These are phyloP conservation scores for Rhingia campestris DNA, from an alignment of 2,888 invertebrate species.

Conservation along the genomic window DNA sequence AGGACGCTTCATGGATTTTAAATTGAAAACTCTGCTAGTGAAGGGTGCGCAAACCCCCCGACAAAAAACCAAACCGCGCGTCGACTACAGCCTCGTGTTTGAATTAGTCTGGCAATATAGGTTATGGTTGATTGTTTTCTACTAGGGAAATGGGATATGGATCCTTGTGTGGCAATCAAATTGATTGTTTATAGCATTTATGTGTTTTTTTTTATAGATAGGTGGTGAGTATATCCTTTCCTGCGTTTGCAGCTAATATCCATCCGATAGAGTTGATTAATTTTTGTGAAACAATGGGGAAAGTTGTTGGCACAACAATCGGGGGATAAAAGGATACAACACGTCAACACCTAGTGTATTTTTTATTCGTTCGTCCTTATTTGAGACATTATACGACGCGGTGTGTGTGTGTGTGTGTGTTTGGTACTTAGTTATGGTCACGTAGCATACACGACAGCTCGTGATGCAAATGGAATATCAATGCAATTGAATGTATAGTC, in stretches of 20 bases:
- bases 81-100: conserved; percentile 27
- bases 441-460: conserved; percentile 33
- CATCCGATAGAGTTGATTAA: conserved; percentile 59
- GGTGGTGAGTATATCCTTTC: no score
- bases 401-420: conserved; percentile 8
- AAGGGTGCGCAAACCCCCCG: conserved; percentile 46
- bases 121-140: conserved; percentile 63
- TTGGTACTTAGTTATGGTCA: conserved; percentile 44
- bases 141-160: conserved; percentile 36
- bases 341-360: conserved; percentile 52
- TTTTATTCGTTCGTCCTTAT: neutral
- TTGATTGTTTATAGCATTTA: conserved; percentile 64
- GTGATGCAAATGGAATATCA: conserved; percentile 66
- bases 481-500: conserved; percentile 64
- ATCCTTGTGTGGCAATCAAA: conserved; percentile 57
- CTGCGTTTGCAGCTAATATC: conserved; percentile 6
- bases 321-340: conserved; percentile 20
- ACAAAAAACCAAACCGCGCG: neutral
- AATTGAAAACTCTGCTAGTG: conserved; percentile 66
- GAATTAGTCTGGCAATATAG: conserved; percentile 45
- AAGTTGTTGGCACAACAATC: conserved; percentile 39
- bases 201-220: conserved; percentile 18
- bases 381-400: conserved; percentile 22
- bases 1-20: conserved; percentile 43
- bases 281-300: conserved; percentile 56